Base-by-base conservation (phyloP, 2,888 invertebrate genomes). In the Periphyllus acericola region DNA sequence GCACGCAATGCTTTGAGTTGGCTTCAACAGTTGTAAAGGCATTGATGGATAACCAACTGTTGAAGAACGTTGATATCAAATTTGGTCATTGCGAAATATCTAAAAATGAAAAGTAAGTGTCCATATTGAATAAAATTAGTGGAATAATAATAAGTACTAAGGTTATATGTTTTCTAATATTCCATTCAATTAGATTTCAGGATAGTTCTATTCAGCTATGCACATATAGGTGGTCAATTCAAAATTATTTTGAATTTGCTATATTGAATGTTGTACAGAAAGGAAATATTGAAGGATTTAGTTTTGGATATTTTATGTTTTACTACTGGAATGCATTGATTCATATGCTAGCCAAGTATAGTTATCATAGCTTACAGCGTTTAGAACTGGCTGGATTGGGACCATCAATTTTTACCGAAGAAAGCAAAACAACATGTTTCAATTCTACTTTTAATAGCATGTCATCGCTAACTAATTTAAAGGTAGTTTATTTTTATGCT, bases 351-450 rank as follows among this genome's bases (percentile, higher is more conserved):
- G 72, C 86, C 19, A 80, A 87, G 32, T 80, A 87, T 32, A 87
- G 80, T 74, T 55, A 40, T 87, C 80, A 87, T 32, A 87, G 86
- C 40, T 80, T 87, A 72, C 71, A 74, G 25, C 80, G 80, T 72
- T 60, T 81, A 55, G 79, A 89, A 36, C 40, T 89, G 25, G 82
- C 75, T 86, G 52, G 74, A 75, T 74, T 89, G 80, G 80, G 46
- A 25, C 74, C 78, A 68, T 76, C 84, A 6, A 25, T 72, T 60
- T 96, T 55, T 95, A 95, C 91, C 94, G 94, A 91, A 94, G 95
- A 92, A 94, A 95, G 89, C 93, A 94, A 90, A 93, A 93, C 90
- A 95, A 95, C 92, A 93, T 93, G 83, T 92, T 93, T 80, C 91
- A 93, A 90, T 92, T 95, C 89, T 92, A 94, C 90, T 92, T 93